phyloP scores from a whole-genome alignment of 23 tunicate genomes.

The Corella eumyota region DNA sequence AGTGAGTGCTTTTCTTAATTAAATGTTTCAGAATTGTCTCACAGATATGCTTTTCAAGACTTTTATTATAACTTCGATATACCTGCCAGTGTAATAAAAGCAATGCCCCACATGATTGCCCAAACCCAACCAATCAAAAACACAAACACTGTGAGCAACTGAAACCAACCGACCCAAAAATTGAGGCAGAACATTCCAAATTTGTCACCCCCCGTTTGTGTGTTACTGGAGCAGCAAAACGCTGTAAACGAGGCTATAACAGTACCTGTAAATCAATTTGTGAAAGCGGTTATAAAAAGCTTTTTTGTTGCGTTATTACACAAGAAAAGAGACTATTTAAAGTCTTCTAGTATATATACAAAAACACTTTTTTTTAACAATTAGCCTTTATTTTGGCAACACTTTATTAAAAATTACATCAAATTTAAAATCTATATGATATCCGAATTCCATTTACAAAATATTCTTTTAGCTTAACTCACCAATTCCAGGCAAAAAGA shows the following conservation, averaged over 20 bases:
- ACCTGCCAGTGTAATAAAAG: slow-evolving; percentile 48
- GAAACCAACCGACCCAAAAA: slow-evolving; percentile 77
- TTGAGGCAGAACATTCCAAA: slow-evolving; percentile 53
- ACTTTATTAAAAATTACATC: no score
- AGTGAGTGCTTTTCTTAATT: no score
- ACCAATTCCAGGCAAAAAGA: slow-evolving; percentile 68
- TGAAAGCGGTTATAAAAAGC: neutral
- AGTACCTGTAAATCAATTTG: slow-evolving; percentile 40
- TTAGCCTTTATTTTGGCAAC: no score
- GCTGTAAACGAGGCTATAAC: slow-evolving; percentile 52
- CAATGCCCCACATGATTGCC: slow-evolving; percentile 79
- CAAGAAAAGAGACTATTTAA: neutral
- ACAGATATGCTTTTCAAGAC: no score
- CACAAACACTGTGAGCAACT: slow-evolving; percentile 48
- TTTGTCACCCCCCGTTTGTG: slow-evolving; percentile 12
- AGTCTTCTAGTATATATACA: no score
- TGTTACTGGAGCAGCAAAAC: slow-evolving; percentile 47
- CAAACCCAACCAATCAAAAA: slow-evolving; percentile 79
- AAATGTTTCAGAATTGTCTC: no score
- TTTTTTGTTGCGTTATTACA: neutral
- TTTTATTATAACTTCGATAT: no score
- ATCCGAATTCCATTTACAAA: no score
- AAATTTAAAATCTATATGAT: no score
- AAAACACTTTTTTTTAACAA: no score
- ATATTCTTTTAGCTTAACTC: no score